Evolutionary conservation across 2,113 vertebrate genomes (phyloP).

Genomic region (Scomber scombrus): DNA sequence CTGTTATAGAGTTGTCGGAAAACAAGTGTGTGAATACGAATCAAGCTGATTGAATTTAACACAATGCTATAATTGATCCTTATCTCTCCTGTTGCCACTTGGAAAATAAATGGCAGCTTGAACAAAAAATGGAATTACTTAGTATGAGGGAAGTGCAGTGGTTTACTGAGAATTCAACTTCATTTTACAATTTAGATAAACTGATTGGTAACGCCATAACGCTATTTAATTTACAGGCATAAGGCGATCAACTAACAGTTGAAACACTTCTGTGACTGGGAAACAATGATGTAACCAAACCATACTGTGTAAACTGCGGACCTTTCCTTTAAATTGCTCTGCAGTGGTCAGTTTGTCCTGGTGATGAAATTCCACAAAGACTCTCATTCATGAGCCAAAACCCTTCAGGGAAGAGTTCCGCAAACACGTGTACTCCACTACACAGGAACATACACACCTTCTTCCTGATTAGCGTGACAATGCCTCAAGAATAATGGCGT

Average conservation of each 20-base stretch:
- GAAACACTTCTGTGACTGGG: background rate
- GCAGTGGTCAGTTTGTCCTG: background rate
- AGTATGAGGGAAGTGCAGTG: no score
- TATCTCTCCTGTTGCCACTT: background rate
- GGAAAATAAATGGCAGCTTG: no score
- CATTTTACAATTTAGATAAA: constrained; percentile 1
- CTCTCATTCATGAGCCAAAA: constrained; percentile 1
- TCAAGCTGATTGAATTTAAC: background rate
- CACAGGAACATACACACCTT: background rate
- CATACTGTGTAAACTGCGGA: background rate
- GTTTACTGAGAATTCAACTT: no score
- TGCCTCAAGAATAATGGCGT: background rate
- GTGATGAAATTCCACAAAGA: constrained; percentile 2
- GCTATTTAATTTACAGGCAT: background rate
- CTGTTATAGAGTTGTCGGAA: background rate
- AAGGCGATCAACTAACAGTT: background rate
- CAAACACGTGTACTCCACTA: background rate
- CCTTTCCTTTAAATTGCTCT: constrained; percentile 1
- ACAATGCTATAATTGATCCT: background rate
- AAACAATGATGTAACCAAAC: background rate
- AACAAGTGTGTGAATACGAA: background rate
- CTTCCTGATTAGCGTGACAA: background rate
- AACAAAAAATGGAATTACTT: no score
- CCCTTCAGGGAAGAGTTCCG: background rate
- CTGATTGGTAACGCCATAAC: background rate